Percentiles rank a stretch among this genome's conserved stretches.
These are phyloP conservation scores for Nasonia oneida DNA, from an alignment of 2,888 invertebrate genomes.

Conservation along the genomic window DNA sequence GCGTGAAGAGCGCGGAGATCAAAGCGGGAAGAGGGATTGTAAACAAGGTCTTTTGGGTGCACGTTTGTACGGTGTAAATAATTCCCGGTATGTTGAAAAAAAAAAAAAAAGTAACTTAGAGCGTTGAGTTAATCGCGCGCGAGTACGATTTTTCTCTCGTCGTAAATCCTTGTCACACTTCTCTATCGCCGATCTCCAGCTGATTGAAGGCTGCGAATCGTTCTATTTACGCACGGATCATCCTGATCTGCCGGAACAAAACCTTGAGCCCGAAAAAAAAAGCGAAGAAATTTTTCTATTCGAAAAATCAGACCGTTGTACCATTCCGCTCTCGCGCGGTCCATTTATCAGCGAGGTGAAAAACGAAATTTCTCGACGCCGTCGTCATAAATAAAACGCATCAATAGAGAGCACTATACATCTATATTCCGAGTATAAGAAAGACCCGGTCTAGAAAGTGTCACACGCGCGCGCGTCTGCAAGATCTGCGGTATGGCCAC, in stretches of 20 bases:
- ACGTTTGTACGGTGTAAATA: neutral
- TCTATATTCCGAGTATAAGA: neutral
- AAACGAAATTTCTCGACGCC: neutral
- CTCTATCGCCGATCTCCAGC: neutral
- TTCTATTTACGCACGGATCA: neutral
- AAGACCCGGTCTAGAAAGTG: neutral
- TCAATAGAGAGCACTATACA: neutral
- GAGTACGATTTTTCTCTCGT: neutral
- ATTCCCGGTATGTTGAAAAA: neutral
- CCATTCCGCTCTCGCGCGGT: too few relatives aligned
- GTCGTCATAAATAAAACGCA: neutral
- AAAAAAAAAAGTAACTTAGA: neutral
- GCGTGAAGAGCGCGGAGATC: neutral
- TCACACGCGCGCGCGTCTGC: constrained; percentile 10
- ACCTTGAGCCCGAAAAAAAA: neutral
- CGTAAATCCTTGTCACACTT: neutral
- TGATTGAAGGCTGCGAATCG: neutral
- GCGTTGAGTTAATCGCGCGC: neutral
- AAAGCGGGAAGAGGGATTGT: neutral
- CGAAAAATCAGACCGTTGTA: too few relatives aligned
- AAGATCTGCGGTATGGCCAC: constrained; percentile 7
- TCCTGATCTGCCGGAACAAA: neutral
- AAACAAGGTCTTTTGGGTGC: neutral
- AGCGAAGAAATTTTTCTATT: too few relatives aligned
- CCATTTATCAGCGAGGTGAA: too few relatives aligned